Conservation (phyloP, 2,797 vertebrate genomes). For the Crocodylus rhombifer region DNA sequence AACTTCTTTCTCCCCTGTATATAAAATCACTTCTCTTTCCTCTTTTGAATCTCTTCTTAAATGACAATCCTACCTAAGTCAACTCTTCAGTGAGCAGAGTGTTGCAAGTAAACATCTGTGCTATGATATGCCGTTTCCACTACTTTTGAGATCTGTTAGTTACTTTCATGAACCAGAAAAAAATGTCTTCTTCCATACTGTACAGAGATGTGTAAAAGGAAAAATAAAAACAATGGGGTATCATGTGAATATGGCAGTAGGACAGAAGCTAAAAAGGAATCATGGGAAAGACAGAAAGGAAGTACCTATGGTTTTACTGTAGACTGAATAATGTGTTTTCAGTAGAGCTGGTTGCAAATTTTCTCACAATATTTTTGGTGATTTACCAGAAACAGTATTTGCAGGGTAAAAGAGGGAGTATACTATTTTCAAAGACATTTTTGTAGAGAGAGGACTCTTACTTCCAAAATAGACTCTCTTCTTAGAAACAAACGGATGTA, state of each 20-base stretch:
- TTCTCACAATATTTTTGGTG: too few relatives aligned
- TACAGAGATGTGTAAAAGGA: background rate
- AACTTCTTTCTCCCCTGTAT: background rate
- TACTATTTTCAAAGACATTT: too few relatives aligned
- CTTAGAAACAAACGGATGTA: too few relatives aligned
- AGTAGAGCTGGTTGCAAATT: too few relatives aligned
- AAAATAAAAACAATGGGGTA: background rate
- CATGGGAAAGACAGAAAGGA: background rate
- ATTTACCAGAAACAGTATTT: too few relatives aligned
- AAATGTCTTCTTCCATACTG: background rate
- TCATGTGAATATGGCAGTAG: background rate
- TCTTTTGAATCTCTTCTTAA: background rate
- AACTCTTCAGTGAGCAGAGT: background rate
- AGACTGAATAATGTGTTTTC: too few relatives aligned
- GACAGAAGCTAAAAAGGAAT: background rate
- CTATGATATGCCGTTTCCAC: background rate
- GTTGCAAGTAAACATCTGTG: background rate
- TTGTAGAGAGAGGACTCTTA: too few relatives aligned
- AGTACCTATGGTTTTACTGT: too few relatives aligned
- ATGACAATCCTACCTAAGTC: background rate
- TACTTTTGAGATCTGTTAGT: background rate
- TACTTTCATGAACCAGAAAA: background rate
- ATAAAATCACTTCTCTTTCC: background rate
- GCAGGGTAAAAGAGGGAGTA: too few relatives aligned
- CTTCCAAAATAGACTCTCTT: too few relatives aligned